These are phyloP conservation scores for Epiblema foenella DNA, from an alignment of 2,888 invertebrate genomes.

Conservation along the genomic window DNA sequence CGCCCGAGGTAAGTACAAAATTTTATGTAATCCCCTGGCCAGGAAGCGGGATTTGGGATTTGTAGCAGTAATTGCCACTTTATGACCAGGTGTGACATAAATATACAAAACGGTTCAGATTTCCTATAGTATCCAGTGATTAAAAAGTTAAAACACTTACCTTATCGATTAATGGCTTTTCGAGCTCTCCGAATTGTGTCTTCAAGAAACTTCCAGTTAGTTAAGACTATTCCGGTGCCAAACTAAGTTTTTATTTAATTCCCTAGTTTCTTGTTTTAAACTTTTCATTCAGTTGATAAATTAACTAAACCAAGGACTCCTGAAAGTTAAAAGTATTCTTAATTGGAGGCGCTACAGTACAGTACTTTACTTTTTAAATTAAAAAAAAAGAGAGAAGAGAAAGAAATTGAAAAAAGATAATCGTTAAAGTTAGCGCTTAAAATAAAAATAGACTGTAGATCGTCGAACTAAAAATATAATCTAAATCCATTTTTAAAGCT, in stretches of 20 bases:
- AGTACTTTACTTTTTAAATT: background rate
- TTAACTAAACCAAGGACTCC: conserved; percentile 10
- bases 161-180: conserved; percentile 4
- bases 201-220: conserved; percentile 12
- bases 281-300: conserved; percentile 18
- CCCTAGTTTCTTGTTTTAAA: conserved; percentile 28
- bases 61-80: too few species aligned
- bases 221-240: conserved; percentile 12
- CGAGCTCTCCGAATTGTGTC: conserved; percentile 17
- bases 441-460: background rate
- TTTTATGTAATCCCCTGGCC: too few species aligned
- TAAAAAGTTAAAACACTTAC: conserved; percentile 13
- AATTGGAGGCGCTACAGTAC: background rate
- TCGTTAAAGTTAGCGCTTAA: background rate
- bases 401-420: background rate
- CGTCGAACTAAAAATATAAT: too few species aligned
- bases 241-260: conserved; percentile 14
- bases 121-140: background rate
- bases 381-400: too few species aligned
- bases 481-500: too few species aligned
- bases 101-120: too few species aligned
- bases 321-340: conserved; percentile 18
- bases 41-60: too few species aligned
- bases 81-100: too few species aligned
- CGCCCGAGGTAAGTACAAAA: too few species aligned